A percentile compares a stretch with the other conserved stretches of the same genome.
Evolutionary conservation across 2,797 vertebrate species (phyloP).

Genomic region (Molossus alvarezi): DNA sequence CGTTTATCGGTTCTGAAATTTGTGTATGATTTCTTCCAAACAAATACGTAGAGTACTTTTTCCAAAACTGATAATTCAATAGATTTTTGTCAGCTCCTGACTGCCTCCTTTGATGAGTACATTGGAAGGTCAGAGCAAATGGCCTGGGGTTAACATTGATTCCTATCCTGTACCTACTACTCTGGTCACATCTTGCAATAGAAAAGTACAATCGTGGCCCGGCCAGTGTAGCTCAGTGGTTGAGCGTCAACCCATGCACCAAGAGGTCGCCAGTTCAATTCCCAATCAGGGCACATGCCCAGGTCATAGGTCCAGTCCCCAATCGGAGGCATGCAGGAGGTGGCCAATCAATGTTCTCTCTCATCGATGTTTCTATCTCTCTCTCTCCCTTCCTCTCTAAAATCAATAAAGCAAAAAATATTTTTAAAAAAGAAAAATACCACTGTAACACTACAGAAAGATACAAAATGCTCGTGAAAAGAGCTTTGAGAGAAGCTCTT

Average conservation of each 20-base stretch:
- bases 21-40: not conserved
- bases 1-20: not conserved
- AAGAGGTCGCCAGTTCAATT: no score
- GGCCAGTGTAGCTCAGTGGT: no score
- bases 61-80: not conserved
- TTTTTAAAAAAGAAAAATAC: no score
- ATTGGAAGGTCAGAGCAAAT: not conserved
- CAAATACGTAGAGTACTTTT: not conserved
- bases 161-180: not conserved
- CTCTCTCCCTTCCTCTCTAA: no score
- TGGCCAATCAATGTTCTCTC: no score
- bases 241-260: no score
- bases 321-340: no score
- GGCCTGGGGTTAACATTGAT: not conserved
- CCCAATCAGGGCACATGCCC: no score
- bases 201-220: not conserved
- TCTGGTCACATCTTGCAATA: not conserved
- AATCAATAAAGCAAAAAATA: no score
- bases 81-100: not conserved
- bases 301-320: no score
- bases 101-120: not conserved
- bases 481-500: not conserved
- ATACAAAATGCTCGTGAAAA: not conserved
- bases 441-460: not conserved
- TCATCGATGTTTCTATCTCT: no score